These are phyloP conservation scores for Tringa solitaria DNA, from an alignment of 2,113 vertebrate species.

Conservation along the genomic window DNA sequence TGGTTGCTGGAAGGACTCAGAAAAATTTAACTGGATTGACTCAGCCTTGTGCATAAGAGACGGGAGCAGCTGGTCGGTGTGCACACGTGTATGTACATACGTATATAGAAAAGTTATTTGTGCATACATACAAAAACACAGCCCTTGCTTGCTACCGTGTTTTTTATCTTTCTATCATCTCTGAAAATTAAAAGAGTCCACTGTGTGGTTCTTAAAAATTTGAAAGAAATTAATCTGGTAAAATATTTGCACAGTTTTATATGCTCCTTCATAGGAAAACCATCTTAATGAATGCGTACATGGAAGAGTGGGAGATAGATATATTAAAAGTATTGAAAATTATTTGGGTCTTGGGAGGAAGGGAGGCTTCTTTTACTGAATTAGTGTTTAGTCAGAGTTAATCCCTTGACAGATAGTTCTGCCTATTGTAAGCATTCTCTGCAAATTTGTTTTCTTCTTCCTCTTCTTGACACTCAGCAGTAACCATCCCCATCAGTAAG, in stretches of 20 bases:
- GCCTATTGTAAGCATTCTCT: neutral
- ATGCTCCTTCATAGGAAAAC: neutral
- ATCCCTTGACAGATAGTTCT: neutral
- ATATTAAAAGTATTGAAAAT: neutral
- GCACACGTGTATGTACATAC: rapidly evolving
- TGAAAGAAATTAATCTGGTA: neutral
- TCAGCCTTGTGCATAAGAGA: neutral
- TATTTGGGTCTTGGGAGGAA: neutral
- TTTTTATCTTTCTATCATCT: rapidly evolving
- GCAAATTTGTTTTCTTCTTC: neutral
- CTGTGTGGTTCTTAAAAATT: neutral
- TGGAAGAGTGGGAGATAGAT: neutral
- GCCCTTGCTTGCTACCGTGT: neutral
- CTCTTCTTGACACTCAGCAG: neutral
- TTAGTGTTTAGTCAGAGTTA: neutral
- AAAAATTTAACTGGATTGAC: neutral
- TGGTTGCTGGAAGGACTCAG: neutral
- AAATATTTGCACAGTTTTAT: neutral
- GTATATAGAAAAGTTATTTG: neutral
- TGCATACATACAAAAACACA: rapidly evolving
- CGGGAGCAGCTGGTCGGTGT: neutral
- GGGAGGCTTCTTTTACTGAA: neutral
- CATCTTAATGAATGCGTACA: neutral
- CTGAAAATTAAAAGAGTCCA: neutral
- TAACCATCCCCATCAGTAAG: neutral